Percentiles rank a stretch among this genome's conserved stretches.
These are phyloP conservation scores for Epirrita christyi DNA, from an alignment of 2,888 invertebrate species.

Conservation along the genomic window DNA sequence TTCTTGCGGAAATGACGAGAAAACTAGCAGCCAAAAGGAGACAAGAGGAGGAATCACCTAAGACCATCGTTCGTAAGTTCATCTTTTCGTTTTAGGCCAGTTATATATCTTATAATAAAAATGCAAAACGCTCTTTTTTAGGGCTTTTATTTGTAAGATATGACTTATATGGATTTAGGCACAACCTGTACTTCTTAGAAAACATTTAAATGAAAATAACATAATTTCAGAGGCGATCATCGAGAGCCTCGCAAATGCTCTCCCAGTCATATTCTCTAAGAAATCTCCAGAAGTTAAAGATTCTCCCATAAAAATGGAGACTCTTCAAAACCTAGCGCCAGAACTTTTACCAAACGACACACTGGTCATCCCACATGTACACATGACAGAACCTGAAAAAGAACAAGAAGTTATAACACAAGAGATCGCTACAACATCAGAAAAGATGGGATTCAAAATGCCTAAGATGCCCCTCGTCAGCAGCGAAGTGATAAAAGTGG, in stretches of 20 bases:
- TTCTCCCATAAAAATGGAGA: slow-evolving; percentile 64
- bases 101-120: no score
- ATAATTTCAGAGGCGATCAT: slow-evolving; percentile 66
- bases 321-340: slow-evolving; percentile 52
- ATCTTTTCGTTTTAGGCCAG: background rate
- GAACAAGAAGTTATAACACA: slow-evolving; percentile 26
- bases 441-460: slow-evolving; percentile 54
- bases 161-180: background rate
- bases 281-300: slow-evolving; percentile 55
- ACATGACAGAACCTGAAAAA: slow-evolving; percentile 14
- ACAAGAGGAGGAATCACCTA: slow-evolving; percentile 58
- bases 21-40: slow-evolving; percentile 64
- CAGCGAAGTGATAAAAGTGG: slow-evolving; percentile 65
- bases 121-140: no score
- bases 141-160: no score
- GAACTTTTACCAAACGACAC: slow-evolving; percentile 63
- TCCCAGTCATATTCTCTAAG: slow-evolving; percentile 64
- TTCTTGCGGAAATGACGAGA: slow-evolving; percentile 67
- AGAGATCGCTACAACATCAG: slow-evolving; percentile 36
- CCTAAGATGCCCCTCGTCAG: slow-evolving; percentile 73
- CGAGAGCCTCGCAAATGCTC: slow-evolving; percentile 67
- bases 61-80: slow-evolving; percentile 70
- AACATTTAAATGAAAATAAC: background rate
- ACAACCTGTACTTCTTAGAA: background rate
- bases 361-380: slow-evolving; percentile 43